phyloP scores from a whole-genome alignment of 2,888 invertebrate species.

The Hipparchia sbordonii region DNA sequence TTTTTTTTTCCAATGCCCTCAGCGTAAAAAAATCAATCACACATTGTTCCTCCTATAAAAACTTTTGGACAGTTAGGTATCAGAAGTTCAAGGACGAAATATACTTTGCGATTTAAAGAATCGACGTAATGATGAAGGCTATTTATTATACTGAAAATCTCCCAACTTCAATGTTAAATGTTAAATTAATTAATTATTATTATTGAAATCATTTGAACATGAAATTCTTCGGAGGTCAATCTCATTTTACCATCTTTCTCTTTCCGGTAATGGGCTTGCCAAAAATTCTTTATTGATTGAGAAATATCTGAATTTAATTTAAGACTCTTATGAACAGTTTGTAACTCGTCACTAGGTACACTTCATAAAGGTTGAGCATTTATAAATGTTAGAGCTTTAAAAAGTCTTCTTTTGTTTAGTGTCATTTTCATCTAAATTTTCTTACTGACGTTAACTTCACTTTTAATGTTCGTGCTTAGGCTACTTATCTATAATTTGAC shows the following conservation, averaged over 20 bases:
- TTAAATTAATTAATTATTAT: constrained; percentile 3
- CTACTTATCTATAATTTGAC: neutral
- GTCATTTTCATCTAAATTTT: too few relatives aligned
- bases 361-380: too few relatives aligned
- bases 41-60: too few relatives aligned
- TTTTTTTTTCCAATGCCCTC: too few relatives aligned
- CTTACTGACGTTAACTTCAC: too few relatives aligned
- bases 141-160: neutral
- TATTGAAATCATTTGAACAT: constrained; percentile 9
- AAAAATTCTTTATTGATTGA: neutral
- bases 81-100: neutral
- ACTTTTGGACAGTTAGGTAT: too few relatives aligned
- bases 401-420: too few relatives aligned
- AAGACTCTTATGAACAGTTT: neutral
- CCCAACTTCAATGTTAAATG: neutral
- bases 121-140: neutral
- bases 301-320: neutral
- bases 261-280: constrained; percentile 3
- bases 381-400: too few relatives aligned
- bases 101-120: neutral
- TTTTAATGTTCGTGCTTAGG: too few relatives aligned
- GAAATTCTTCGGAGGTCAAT: constrained; percentile 14
- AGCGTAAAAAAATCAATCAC: too few relatives aligned
- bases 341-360: too few relatives aligned
- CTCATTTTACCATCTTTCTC: constrained; percentile 7